Evolutionary conservation across 2,797 vertebrate species (phyloP).

Genomic region (Myotis pilosus): DNA sequence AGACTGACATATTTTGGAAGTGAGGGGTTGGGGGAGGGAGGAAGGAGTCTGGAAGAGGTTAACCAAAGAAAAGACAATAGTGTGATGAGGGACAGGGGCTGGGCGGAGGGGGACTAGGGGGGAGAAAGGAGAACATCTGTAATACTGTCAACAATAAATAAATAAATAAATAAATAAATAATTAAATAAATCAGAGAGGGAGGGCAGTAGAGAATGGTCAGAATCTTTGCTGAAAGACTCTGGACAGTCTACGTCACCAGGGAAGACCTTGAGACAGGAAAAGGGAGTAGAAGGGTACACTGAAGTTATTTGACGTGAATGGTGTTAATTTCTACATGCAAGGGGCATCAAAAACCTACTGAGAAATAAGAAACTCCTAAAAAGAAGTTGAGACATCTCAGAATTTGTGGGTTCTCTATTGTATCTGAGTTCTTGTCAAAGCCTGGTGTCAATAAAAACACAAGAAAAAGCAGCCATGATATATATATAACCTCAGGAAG

Average conservation of each 20-base stretch:
- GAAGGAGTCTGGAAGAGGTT: neutral
- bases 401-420: slow-evolving; percentile 3
- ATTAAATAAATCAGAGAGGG: neutral
- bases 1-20: neutral
- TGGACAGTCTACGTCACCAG: neutral
- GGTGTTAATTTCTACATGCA: slow-evolving; percentile 25
- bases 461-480: neutral
- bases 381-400: neutral
- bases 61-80: neutral
- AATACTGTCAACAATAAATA: neutral
- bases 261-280: neutral
- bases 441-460: neutral
- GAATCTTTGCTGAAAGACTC: neutral
- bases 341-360: neutral
- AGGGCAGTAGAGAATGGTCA: neutral
- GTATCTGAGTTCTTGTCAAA: neutral
- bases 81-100: neutral
- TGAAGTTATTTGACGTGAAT: neutral
- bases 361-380: slow-evolving; percentile 10
- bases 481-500: neutral
- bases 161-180: neutral
- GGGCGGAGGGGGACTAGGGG: neutral
- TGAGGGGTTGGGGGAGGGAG: too few species aligned
- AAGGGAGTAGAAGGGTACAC: neutral
- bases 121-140: neutral